These are phyloP conservation scores for Sclerodermus sp. DNA, from an alignment of 2,888 invertebrate genomes.

Conservation along the genomic window DNA sequence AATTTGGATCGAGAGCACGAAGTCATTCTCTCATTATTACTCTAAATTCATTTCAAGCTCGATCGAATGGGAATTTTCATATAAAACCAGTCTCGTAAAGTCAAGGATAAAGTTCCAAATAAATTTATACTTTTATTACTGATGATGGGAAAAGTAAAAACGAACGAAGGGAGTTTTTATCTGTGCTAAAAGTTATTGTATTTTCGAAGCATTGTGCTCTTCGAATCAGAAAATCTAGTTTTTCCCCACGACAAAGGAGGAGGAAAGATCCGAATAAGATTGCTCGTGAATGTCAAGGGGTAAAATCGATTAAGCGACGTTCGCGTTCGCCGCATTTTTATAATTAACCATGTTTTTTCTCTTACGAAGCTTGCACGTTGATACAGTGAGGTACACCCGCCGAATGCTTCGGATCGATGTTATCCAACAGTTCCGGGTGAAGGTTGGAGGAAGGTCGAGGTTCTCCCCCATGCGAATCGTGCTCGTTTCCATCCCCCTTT, in stretches of 20 bases:
- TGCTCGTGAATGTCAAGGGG: constrained; percentile 2
- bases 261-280: neutral
- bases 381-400: constrained; percentile 30
- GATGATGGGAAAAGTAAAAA: no score
- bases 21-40: no score
- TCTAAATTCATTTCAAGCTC: no score
- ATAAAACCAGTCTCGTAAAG: no score
- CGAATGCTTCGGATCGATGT: constrained; percentile 44
- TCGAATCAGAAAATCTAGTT: no score
- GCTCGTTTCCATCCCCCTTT: constrained; percentile 38
- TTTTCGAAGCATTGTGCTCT: no score
- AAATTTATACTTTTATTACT: no score
- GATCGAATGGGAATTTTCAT: no score
- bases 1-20: neutral
- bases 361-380: constrained; percentile 30
- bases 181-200: no score
- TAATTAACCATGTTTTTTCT: constrained; percentile 28
- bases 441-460: constrained; percentile 44
- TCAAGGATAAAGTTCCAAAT: no score
- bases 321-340: constrained; percentile 21
- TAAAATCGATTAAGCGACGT: constrained; percentile 14
- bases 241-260: no score
- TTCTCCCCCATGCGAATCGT: constrained; percentile 40
- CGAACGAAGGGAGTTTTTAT: neutral
- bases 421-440: constrained; percentile 43